phyloP scores from a whole-genome alignment of 92 coral and sea anemone genomes.

The Zoanthus gigantus region DNA sequence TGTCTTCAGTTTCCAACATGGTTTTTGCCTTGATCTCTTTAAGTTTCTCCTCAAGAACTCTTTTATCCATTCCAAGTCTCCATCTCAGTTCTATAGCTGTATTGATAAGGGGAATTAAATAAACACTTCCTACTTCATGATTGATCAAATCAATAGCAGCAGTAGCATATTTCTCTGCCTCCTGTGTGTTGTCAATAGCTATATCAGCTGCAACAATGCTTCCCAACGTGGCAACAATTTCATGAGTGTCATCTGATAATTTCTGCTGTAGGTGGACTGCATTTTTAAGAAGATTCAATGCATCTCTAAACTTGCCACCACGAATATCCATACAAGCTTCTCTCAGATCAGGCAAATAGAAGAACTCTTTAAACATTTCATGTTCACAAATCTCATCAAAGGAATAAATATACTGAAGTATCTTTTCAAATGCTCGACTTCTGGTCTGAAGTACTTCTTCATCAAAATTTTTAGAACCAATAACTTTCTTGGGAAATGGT shows the following conservation, averaged over 20 bases:
- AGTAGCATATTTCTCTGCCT: conserved; percentile 86
- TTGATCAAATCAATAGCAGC: conserved; percentile 82
- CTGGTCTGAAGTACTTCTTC: conserved; percentile 69
- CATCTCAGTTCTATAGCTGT: conserved; percentile 72
- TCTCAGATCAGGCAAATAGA: conserved; percentile 79
- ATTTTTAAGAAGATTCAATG: conserved; percentile 82
- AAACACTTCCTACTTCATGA: conserved; percentile 65
- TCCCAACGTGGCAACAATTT: conserved; percentile 87
- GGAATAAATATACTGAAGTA: conserved; percentile 65
- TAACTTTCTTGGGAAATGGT: conserved; percentile 87
- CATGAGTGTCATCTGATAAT: conserved; percentile 81
- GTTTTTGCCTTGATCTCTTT: conserved; percentile 64
- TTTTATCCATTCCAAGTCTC: conserved; percentile 75
- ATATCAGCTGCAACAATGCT: conserved; percentile 85
- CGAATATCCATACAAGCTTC: conserved; percentile 84
- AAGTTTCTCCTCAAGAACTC: conserved; percentile 69
- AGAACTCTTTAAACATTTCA: conserved; percentile 86
- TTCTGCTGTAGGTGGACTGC: conserved; percentile 95
- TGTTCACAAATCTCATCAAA: conserved; percentile 68
- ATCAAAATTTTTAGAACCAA: conserved; percentile 80
- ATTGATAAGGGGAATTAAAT: conserved; percentile 84
- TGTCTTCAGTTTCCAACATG: conserved; percentile 81
- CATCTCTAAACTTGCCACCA: conserved; percentile 84
- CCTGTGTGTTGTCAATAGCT: conserved; percentile 77
- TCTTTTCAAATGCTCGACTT: conserved; percentile 76